phyloP scores from a whole-genome alignment of 2,888 invertebrate genomes.

The Synanthedon myopaeformis region DNA sequence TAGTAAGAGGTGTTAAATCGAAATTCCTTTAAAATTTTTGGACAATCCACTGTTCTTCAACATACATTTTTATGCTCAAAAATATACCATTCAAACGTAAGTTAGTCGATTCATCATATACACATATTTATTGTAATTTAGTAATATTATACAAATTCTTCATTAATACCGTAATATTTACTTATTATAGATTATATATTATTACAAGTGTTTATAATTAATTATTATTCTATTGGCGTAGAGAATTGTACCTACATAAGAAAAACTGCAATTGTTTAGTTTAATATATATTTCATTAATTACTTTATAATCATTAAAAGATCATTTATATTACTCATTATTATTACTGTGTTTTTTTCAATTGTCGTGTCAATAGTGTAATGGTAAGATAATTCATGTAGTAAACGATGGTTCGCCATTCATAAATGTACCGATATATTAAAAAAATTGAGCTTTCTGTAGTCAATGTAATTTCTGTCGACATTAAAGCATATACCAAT shows the following conservation, averaged over 20 bases:
- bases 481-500: constrained; percentile 48
- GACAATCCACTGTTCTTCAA: not conserved
- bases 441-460: constrained; percentile 50
- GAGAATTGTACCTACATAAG: constrained; percentile 16
- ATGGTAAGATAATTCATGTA: constrained; percentile 41
- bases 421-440: constrained; percentile 42
- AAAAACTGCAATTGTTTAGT: constrained; percentile 18
- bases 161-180: constrained; percentile 29
- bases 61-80: not conserved
- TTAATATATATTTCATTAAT: constrained; percentile 23
- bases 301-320: constrained; percentile 15
- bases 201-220: constrained; percentile 33
- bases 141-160: constrained; percentile 43
- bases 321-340: constrained; percentile 18
- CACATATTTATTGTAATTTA: constrained; percentile 33
- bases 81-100: not conserved
- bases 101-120: not conserved
- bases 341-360: constrained; percentile 43
- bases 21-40: not conserved
- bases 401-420: constrained; percentile 39
- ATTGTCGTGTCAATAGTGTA: constrained; percentile 58
- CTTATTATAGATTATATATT: constrained; percentile 16
- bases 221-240: constrained; percentile 26
- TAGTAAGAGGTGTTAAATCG: not conserved
- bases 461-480: constrained; percentile 59